Conservation (phyloP, 1,140 invertebrate species). For the Drosophila serrata region DNA sequence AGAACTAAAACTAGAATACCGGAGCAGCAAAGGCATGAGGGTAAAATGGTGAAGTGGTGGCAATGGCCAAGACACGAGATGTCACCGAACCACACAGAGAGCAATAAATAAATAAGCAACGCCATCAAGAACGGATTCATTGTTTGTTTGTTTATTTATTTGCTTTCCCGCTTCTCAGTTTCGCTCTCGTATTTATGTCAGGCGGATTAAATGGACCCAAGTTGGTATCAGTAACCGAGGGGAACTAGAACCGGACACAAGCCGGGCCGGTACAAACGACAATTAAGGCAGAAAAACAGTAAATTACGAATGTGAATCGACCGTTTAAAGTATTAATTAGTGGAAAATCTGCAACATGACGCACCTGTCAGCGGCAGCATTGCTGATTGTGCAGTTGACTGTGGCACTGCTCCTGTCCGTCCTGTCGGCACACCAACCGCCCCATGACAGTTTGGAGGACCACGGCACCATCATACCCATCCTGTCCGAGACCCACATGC, state of each 20-base stretch:
- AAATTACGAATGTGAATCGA: not conserved
- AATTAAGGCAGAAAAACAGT: constrained; percentile 29
- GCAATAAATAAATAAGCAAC: constrained; percentile 80
- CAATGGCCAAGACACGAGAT: constrained; percentile 53
- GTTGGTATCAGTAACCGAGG: constrained; percentile 50
- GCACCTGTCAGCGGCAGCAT: constrained; percentile 24
- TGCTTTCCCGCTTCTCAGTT: constrained; percentile 23
- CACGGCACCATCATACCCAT: not conserved
- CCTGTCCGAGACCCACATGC: constrained; percentile 16
- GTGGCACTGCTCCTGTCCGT: constrained; percentile 17
- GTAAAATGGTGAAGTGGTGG: constrained; percentile 6
- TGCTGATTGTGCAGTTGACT: constrained; percentile 33
- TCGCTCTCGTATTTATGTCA: constrained; percentile 56
- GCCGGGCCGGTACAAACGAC: constrained; percentile 7
- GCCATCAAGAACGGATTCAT: constrained; percentile 46
- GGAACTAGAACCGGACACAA: constrained; percentile 56
- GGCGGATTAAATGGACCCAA: constrained; percentile 55
- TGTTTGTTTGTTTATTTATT: constrained; percentile 49
- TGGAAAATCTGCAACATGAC: constrained; percentile 22
- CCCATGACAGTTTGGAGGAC: constrained; percentile 47
- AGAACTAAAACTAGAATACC: constrained; percentile 33
- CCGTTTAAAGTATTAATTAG: constrained; percentile 54
- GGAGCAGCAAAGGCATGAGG: constrained; percentile 14
- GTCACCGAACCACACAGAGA: constrained; percentile 68
- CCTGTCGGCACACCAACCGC: constrained; percentile 13